Percentiles rank a stretch among this genome's conserved stretches.
Evolutionary conservation across 1,140 invertebrate species (phyloP).

Genomic region (Ectropis grisescens): DNA sequence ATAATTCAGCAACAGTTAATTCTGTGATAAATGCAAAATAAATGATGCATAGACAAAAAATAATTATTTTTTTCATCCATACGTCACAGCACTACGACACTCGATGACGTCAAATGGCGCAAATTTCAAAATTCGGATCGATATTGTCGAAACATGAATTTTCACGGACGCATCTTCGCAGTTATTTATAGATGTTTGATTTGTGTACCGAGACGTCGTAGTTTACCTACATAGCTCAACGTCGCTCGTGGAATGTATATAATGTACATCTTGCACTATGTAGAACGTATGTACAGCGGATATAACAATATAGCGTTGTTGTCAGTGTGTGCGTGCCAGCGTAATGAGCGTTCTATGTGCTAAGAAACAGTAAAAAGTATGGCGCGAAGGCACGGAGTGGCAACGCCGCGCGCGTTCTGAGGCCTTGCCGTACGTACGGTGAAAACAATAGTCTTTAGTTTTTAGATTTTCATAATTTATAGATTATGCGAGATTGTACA

Average conservation of each 20-base stretch:
- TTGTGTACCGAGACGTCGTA: conserved; percentile 45
- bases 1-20: too few species aligned
- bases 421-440: conserved; percentile 34
- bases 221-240: conserved; percentile 53
- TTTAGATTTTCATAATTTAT: conserved; percentile 30
- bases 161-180: conserved; percentile 53
- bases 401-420: conserved; percentile 50
- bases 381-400: conserved; percentile 55
- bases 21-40: too few species aligned
- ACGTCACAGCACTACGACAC: conserved; percentile 14
- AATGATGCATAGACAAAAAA: too few species aligned
- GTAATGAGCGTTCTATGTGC: conserved; percentile 65
- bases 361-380: conserved; percentile 68
- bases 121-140: conserved; percentile 14
- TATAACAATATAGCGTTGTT: conserved; percentile 46
- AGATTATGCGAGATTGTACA: too few species aligned
- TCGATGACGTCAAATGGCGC: conserved; percentile 3
- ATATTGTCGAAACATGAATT: conserved; percentile 11
- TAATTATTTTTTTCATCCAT: too few species aligned
- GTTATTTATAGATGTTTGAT: conserved; percentile 64
- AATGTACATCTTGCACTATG: conserved; percentile 44
- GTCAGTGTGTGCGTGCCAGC: conserved; percentile 47
- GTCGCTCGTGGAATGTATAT: conserved; percentile 39
- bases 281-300: conserved; percentile 30
- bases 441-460: conserved; percentile 62